Percentiles rank a stretch among this genome's conserved stretches.
phyloP scores from a whole-genome alignment of 2,888 invertebrate genomes.

The Arrhopalites spinosus region DNA sequence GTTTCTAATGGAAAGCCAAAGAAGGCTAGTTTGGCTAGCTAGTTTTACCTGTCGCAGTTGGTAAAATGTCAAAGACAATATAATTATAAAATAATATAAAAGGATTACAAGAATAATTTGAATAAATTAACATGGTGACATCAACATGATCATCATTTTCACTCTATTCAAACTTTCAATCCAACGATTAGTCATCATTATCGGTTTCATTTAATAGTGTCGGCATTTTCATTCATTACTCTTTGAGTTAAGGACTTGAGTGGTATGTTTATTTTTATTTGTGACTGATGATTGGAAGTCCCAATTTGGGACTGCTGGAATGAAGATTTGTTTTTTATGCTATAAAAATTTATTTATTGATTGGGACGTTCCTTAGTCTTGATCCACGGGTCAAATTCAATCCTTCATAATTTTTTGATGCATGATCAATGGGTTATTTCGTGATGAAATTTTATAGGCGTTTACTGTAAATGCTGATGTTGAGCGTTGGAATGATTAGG shows the following conservation, averaged over 20 bases:
- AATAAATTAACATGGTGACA: too few relatives aligned
- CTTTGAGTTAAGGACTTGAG: background rate
- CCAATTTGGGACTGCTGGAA: background rate
- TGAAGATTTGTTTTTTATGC: background rate
- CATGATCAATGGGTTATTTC: background rate
- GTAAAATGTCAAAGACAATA: too few relatives aligned
- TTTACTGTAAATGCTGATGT: background rate
- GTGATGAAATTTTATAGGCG: background rate
- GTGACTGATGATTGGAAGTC: background rate
- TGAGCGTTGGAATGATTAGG: too few relatives aligned
- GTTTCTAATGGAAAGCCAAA: too few relatives aligned
- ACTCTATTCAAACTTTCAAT: background rate
- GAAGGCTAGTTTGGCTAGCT: too few relatives aligned
- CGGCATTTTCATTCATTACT: background rate
- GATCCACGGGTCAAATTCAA: background rate
- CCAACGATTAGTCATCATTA: background rate
- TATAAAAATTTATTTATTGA: background rate
- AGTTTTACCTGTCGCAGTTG: too few relatives aligned
- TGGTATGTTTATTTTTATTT: background rate
- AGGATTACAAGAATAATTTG: too few relatives aligned
- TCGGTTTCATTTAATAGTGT: background rate
- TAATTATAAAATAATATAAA: too few relatives aligned
- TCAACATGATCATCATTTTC: too few relatives aligned
- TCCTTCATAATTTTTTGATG: background rate
- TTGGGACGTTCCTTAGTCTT: too few relatives aligned